Conservation (phyloP, 2,888 invertebrate genomes). For the Sminthurinus aureus region DNA sequence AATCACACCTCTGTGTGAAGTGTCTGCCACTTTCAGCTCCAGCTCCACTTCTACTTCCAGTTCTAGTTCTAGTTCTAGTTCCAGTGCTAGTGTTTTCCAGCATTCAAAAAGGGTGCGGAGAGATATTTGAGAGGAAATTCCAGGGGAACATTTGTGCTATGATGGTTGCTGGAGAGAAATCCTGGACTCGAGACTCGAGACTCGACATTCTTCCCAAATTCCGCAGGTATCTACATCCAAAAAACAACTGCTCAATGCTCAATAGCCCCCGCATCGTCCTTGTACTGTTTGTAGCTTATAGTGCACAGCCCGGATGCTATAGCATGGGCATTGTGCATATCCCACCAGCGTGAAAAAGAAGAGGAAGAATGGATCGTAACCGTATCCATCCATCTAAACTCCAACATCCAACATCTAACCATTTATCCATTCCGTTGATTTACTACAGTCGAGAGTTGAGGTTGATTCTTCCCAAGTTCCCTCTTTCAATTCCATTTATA, state of each 20-base stretch:
- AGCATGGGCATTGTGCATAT: no score
- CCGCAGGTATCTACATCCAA: slow-evolving; percentile 12
- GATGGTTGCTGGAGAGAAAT: slow-evolving; percentile 2
- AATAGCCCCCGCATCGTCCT: no score
- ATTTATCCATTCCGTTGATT: slow-evolving; percentile 11
- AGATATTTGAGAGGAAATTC: slow-evolving; percentile 22
- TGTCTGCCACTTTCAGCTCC: not conserved
- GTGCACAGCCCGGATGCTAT: no score
- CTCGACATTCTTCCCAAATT: not conserved
- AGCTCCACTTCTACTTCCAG: no score
- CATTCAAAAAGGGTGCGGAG: not conserved
- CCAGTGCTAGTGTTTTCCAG: no score
- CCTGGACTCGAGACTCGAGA: not conserved
- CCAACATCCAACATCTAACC: no score
- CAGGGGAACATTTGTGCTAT: slow-evolving; percentile 4
- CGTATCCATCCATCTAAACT: no score
- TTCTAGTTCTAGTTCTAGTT: no score
- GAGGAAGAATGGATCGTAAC: no score
- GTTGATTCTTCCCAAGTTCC: not conserved
- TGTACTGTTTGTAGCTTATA: no score
- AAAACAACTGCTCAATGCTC: not conserved
- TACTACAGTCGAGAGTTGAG: not conserved
- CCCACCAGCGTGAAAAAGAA: no score
- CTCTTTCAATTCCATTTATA: not conserved
- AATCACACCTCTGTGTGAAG: slow-evolving; percentile 17